Base-by-base conservation (phyloP, 2,888 invertebrate species). In the Ochropacha duplaris region DNA sequence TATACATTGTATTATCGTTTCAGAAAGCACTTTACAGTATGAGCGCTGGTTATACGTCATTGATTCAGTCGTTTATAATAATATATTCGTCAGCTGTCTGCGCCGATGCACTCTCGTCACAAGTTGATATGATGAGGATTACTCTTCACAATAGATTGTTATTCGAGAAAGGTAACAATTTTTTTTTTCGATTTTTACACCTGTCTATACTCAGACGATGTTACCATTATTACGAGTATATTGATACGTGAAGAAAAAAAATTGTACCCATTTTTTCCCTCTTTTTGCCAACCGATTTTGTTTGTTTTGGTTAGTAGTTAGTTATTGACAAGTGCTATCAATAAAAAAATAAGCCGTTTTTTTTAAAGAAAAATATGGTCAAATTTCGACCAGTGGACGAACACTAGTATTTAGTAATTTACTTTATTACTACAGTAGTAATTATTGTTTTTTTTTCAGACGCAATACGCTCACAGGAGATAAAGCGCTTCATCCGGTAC, bases 81-180 rank as follows among this genome's bases (percentile, higher is more conserved):
- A 56, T 64, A 12, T 66, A 64, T 14, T 50, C 59, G 0, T 65
- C 68, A 5, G 61, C 64, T 0, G 44, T 66, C 9, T 58, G 57
- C 14, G 64, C 68, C 4, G 64, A 59, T 0, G 9, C 57, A 50
- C 44, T 65, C 4, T 54, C 60, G 0, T 49, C 50, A 9, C 54
- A 62, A 34, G 65, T 56, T 0, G 59, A 62, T 1, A 61, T 54
- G 39, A 34, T 66, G 4, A 62, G 59, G 39, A 49, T 57, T 2
- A 44, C 58, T 9, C 26, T 66, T 0, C 58, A 64, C 19, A 61
- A 66, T 26, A 55, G 59, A 44, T 49, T 62, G 16, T 28, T 64
- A 2, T 28, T 49, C 11, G 63, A 61, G 19, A 60, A 51, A 57
- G 61, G 65, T 66, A 54, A 52, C 16, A 9, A 5, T 5, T 6